phyloP scores from a whole-genome alignment of 2,113 vertebrate genomes.

The Turnix velox region DNA sequence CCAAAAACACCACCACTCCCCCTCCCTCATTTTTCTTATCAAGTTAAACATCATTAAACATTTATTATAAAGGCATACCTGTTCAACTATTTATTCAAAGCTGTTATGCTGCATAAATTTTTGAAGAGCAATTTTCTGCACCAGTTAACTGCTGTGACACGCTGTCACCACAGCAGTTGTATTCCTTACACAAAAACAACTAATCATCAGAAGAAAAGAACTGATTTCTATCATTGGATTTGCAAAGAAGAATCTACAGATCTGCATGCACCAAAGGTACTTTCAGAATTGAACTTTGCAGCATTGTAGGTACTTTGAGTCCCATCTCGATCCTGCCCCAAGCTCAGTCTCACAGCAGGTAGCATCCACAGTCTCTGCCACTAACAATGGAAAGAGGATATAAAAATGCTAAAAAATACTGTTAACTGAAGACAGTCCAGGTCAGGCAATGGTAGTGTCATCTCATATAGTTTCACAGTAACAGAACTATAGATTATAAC shows the following conservation, averaged over 20 bases:
- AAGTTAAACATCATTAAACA: neutral
- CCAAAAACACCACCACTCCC: neutral
- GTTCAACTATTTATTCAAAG: neutral
- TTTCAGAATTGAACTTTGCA: neutral
- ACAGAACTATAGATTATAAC: neutral
- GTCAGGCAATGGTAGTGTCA: neutral
- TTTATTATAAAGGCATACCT: neutral
- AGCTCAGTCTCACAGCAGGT: neutral
- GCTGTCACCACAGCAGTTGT: neutral
- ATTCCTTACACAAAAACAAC: neutral
- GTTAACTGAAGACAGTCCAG: neutral
- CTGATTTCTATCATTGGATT: neutral
- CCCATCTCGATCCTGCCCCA: neutral
- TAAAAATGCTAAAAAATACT: neutral
- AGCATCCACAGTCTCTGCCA: neutral
- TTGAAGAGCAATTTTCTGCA: conserved; percentile 37
- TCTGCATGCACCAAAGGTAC: neutral
- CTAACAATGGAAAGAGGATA: neutral
- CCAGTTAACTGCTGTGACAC: neutral
- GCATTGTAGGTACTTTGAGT: neutral
- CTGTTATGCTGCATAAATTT: neutral
- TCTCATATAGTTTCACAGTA: neutral
- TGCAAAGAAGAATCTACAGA: neutral
- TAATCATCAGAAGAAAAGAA: neutral
- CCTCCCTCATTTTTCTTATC: neutral